Base-by-base conservation (phyloP, 2,113 vertebrate genomes). In the Helogale parvula region DNA sequence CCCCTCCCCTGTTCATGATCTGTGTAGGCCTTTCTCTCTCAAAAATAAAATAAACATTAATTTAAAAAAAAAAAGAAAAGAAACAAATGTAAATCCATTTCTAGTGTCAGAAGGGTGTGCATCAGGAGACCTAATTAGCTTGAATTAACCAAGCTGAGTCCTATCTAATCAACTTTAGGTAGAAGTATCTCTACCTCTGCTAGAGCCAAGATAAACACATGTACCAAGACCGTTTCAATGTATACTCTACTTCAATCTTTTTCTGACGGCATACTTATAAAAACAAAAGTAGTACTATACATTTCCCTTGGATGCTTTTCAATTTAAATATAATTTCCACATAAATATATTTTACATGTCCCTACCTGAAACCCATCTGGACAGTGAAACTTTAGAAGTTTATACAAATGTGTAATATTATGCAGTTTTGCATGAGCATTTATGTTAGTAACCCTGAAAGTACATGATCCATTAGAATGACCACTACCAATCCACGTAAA, bases 301-400 rank as follows among this genome's bases (percentile, higher is more conserved):
- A 98, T 96, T 98, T 97, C 88, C 88, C 93, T 90, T 88, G 93
- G 86, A 97, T 98, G 83, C 87, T 98, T 98, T 98, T 98, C 93
- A 98, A 97, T 86, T 98, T 98, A 98, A 98, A 98, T 97, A 96
- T 98, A 98, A 98, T 98, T 98, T 98, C 97, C 71, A 96, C 88
- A 98, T 96, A 98, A 97, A 98, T 97, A 97, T 96, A 97, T 98
- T 98, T 98, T 97, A 98, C 98, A 96, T 98, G 91, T 90, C 88
- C 96, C 94, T 98, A 88, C 88, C 65, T 96, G 82, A 97, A 97
- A 96, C 80, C 97, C 87, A 98, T 92, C 94, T 84, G 94, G 95
- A 98, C 98, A 98, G 98, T 98, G 88, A 98, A 98, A 98, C 98
- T 98, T 98, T 98, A 93, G 95, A 98, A 94, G 94, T 31, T 92